phyloP scores from a whole-genome alignment of 2,113 vertebrate species.

The Leuciscus idus region DNA sequence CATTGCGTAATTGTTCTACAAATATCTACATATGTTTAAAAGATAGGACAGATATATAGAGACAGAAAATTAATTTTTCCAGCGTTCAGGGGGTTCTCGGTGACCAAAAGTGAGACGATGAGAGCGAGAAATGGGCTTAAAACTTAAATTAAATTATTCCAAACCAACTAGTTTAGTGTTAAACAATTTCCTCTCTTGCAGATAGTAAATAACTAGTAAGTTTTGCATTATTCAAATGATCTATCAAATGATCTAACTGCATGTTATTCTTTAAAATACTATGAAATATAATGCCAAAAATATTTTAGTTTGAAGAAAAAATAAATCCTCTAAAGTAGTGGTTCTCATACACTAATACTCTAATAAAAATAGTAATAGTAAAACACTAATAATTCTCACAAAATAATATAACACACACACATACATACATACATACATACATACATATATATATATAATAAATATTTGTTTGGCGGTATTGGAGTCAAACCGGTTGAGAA shows the following conservation, averaged over 20 bases:
- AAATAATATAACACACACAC: too few relatives aligned
- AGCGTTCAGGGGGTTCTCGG: not conserved
- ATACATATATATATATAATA: too few relatives aligned
- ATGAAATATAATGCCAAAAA: not conserved
- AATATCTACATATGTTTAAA: not conserved
- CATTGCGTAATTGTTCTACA: slow-evolving; percentile 11
- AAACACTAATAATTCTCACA: too few relatives aligned
- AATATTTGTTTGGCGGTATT: too few relatives aligned
- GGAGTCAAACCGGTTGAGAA: not conserved
- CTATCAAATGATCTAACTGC: not conserved
- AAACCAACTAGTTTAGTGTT: not conserved
- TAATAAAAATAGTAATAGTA: too few relatives aligned
- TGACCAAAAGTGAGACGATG: not conserved
- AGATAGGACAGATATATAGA: not conserved
- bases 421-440: too few relatives aligned
- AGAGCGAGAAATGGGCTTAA: not conserved
- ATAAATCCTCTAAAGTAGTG: not conserved
- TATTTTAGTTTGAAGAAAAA: not conserved
- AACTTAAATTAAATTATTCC: not conserved
- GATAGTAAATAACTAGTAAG: too few relatives aligned
- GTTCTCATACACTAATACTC: not conserved
- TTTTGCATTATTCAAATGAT: not conserved
- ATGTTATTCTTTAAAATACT: not conserved
- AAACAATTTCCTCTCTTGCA: not conserved
- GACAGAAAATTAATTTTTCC: not conserved